Evolutionary conservation across 2,888 invertebrate genomes (phyloP).

Genomic region (Sarcophaga caerulescens): DNA sequence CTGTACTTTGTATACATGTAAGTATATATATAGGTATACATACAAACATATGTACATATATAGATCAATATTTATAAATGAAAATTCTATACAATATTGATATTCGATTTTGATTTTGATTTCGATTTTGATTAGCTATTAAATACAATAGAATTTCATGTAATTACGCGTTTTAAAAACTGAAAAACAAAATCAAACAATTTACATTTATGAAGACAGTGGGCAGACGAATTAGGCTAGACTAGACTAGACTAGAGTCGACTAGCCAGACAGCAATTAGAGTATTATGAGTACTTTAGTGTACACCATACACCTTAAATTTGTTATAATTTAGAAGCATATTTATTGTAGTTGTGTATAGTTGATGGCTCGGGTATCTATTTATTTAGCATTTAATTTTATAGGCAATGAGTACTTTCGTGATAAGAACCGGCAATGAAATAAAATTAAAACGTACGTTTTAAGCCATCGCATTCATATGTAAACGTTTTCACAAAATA

Average conservation of each 20-base stretch:
- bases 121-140: not conserved
- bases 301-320: too few species aligned
- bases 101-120: not conserved
- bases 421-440: too few species aligned
- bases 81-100: not conserved
- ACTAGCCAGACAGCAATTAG: conserved; percentile 3
- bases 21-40: not conserved
- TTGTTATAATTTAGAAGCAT: too few species aligned
- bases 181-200: not conserved
- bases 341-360: too few species aligned
- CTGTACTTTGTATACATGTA: too few species aligned
- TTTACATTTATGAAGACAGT: conserved; percentile 16
- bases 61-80: not conserved
- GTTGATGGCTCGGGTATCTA: too few species aligned
- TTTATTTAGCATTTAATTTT: too few species aligned
- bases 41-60: not conserved
- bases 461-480: not conserved
- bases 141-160: not conserved
- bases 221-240: not conserved
- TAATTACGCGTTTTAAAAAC: not conserved
- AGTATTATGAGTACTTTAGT: not conserved
- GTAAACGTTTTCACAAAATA: not conserved
- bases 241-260: too few species aligned
- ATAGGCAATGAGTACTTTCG: too few species aligned
- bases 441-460: not conserved